Base-by-base conservation (phyloP, 2,797 vertebrate species). In the Danio aesculapii region DNA sequence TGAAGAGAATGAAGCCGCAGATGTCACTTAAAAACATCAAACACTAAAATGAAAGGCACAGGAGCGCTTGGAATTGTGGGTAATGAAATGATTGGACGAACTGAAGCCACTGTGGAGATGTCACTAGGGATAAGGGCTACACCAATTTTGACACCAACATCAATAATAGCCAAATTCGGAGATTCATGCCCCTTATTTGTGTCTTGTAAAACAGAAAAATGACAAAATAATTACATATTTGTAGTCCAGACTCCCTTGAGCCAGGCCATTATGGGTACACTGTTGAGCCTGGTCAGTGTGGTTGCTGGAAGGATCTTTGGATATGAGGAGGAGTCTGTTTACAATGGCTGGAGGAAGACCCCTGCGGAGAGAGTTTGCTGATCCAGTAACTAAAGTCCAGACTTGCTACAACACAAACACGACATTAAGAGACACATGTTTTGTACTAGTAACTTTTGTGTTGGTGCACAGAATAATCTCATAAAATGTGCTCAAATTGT, bases 11-110 rank as follows among this genome's bases (percentile, higher is more conserved):
- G 53, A 76, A 72, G 14, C 62, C 58, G 44, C 43, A 83, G 17
- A 64, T 57, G 49, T 75, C 58, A 30, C 55, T 47, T 16, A 16
- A 68, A 53, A 84, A 83, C 75, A 78, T 78, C 74, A 70, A 46
- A 77, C 11, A 14, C 41, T 47, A 3, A 75, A 39, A 57, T 81
- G 10, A 63, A 84, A 72, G 58, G 53, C 58, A 81, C 64, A 58
- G 63, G 63, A 77, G 55, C 64, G 49, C 30, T 79, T 44, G 47
- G 47, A 58, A 66, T 58, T 83, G 75, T 69, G 81, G 58, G 50
- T 70, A 71, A 55, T 75, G 39, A 77, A 82, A 77, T 62, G 43
- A 74, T 58, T 57, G 21, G 41, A 77, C 4, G 53, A 47, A 66
- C 43, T 16, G 19, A 80, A 59, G 41, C 71, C 71, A 50, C 63